Base-by-base conservation (phyloP, 2,888 invertebrate genomes). In the Leptogaster cylindrica region DNA sequence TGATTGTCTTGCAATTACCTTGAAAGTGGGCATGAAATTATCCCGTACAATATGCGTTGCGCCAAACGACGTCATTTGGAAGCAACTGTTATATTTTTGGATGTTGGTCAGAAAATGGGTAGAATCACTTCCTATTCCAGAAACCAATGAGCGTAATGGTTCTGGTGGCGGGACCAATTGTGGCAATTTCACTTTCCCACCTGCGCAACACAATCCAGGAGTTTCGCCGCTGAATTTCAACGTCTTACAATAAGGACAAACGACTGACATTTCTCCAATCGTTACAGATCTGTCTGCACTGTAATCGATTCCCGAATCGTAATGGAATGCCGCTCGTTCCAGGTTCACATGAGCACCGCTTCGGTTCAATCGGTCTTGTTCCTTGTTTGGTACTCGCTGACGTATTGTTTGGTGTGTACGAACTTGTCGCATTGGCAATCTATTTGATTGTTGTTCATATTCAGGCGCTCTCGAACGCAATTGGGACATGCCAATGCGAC, bases 261-360 rank as follows among this genome's bases (percentile, higher is more conserved):
- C 50, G 25, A 69, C 66, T 64, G 64, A 33, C 55, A 71, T 71
- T 68, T 64, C 52, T 39, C 69, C 68, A 71, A 71, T 70, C 61
- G 65, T 66, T 65, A 71, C 71, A 41, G 36, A 67, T 41, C 46
- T 48, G 67, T 72, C 61, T 46, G 68, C 68, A 68, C 69, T 28
- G 69, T 73, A 71, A 72, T 71, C 71, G 33, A 68, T 71, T 72
- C 44, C 68, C 67, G 70, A 50, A 67, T 72, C 70, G 61, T 72
- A 71, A 69, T 69, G 63, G 68, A 70, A 71, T 67, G 66, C 70
- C 27, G 51, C 69, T 69, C 67, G 67, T 68, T 71, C 63, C 50
- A 70, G 63, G 36, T 46, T 67, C 27, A 67, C 63, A 67, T 48
- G 66, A 68, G 64, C 1, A 48, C 36, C 25, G 10, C 18, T 39